These are phyloP conservation scores for Alectura lathami DNA, from an alignment of 2,113 vertebrate genomes.

Conservation along the genomic window DNA sequence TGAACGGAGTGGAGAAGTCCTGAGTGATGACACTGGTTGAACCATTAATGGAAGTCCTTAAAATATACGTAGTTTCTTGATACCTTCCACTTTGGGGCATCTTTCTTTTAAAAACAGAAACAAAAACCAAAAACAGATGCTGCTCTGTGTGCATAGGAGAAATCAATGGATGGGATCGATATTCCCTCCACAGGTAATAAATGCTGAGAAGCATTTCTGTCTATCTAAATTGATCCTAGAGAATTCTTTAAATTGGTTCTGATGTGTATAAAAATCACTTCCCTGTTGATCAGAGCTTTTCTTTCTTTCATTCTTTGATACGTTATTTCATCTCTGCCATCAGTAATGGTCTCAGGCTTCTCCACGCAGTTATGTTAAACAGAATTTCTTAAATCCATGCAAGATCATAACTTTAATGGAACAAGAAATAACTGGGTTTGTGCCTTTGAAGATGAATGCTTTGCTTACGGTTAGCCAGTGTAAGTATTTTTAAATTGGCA, in stretches of 20 bases:
- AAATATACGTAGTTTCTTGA: conserved; percentile 70
- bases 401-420: conserved; percentile 49
- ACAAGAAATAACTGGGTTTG: conserved; percentile 35
- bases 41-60: conserved; percentile 63
- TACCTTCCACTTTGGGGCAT: conserved; percentile 70
- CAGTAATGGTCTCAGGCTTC: conserved; percentile 21
- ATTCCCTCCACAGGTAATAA: conserved; percentile 81
- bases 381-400: conserved; percentile 42
- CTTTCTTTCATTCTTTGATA: conserved; percentile 62
- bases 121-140: conserved; percentile 50
- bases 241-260: conserved; percentile 83
- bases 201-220: conserved; percentile 84
- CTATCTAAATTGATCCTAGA: conserved; percentile 80
- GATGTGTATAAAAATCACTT: conserved; percentile 85
- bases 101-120: conserved; percentile 60
- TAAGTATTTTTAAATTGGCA: background rate
- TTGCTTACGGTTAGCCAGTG: conserved; percentile 24
- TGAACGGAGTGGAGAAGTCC: conserved; percentile 53
- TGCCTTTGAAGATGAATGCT: conserved; percentile 41
- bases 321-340: conserved; percentile 67
- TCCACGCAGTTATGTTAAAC: conserved; percentile 51
- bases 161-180: conserved; percentile 82
- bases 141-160: conserved; percentile 63
- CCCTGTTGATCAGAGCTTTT: conserved; percentile 78
- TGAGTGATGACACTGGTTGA: conserved; percentile 56